Percentiles rank a stretch among this genome's conserved stretches.
phyloP scores from a whole-genome alignment of 1,140 invertebrate species.

The Gonatopus flavifemur region DNA sequence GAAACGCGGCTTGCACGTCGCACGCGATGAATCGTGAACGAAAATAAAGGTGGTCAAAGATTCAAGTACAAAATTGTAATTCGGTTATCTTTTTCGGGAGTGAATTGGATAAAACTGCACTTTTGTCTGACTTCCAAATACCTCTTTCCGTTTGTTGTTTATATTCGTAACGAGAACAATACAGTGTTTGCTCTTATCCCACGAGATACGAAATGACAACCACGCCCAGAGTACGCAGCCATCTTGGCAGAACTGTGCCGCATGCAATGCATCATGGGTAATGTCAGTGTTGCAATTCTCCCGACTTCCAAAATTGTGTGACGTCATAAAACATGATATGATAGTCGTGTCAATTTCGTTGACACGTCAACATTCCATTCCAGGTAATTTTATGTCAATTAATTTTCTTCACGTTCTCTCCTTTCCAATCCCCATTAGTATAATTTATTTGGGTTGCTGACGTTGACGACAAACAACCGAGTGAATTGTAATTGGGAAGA shows the following conservation, averaged over 20 bases:
- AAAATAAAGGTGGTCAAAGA: constrained; percentile 18
- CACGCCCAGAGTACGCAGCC: constrained; percentile 54
- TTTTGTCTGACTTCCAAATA: constrained; percentile 7
- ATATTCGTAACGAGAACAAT: no score
- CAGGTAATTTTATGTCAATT: not conserved
- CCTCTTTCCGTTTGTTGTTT: no score
- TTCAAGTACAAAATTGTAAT: constrained; percentile 24
- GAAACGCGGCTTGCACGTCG: constrained; percentile 36
- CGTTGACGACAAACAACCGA: no score
- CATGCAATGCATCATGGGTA: constrained; percentile 44
- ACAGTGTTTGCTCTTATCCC: not conserved
- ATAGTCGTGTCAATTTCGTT: no score
- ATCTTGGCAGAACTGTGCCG: constrained; percentile 51
- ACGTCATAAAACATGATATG: no score
- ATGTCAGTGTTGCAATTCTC: constrained; percentile 36
- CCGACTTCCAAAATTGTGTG: constrained; percentile 27
- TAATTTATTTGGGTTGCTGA: no score
- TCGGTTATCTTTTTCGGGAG: constrained; percentile 24
- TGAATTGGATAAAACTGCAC: no score
- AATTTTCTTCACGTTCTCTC: not conserved
- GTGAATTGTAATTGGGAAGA: no score
- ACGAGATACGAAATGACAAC: constrained; percentile 32
- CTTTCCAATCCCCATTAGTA: not conserved
- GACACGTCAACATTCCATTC: not conserved
- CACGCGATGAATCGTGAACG: constrained; percentile 20